phyloP scores from a whole-genome alignment of 2,797 vertebrate genomes.

The Bradypodion ventrale region DNA sequence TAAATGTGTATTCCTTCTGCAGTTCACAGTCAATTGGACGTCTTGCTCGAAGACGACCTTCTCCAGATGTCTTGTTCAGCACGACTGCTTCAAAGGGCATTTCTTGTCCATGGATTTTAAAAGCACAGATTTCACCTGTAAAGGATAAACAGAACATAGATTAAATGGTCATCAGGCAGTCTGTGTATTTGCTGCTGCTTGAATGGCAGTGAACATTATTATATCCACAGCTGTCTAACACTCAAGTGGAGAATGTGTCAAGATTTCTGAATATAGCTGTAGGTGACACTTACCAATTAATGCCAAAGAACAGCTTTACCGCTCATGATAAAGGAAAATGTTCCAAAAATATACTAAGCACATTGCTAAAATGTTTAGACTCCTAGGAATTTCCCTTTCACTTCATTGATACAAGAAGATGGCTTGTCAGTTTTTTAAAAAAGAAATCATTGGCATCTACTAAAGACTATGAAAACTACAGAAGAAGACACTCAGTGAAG shows the following conservation, averaged over 20 bases:
- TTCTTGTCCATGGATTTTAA: slow-evolving; percentile 92
- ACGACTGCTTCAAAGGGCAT: slow-evolving; percentile 93
- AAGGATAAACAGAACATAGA: slow-evolving; percentile 37
- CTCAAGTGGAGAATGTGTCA: not conserved
- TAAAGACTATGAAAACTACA: not conserved
- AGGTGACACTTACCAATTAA: slow-evolving; percentile 5
- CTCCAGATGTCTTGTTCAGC: slow-evolving; percentile 93
- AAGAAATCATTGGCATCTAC: not conserved
- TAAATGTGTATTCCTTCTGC: slow-evolving; percentile 96
- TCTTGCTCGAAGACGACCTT: slow-evolving; percentile 87
- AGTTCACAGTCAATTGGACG: slow-evolving; percentile 92
- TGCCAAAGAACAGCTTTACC: not conserved
- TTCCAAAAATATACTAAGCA: not conserved
- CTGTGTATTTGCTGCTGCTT: not conserved
- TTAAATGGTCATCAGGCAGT: not conserved
- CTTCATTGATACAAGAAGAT: not conserved
- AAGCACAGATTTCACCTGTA: slow-evolving; percentile 94
- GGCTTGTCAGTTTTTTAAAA: not conserved
- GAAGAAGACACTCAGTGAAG: not conserved
- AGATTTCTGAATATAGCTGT: not conserved
- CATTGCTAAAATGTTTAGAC: not conserved
- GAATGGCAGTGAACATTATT: not conserved
- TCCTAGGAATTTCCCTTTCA: not conserved
- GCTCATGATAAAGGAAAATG: not conserved
- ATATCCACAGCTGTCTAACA: not conserved